Conservation (phyloP, 2,113 vertebrate species). For the Corythornis vintsioides region DNA sequence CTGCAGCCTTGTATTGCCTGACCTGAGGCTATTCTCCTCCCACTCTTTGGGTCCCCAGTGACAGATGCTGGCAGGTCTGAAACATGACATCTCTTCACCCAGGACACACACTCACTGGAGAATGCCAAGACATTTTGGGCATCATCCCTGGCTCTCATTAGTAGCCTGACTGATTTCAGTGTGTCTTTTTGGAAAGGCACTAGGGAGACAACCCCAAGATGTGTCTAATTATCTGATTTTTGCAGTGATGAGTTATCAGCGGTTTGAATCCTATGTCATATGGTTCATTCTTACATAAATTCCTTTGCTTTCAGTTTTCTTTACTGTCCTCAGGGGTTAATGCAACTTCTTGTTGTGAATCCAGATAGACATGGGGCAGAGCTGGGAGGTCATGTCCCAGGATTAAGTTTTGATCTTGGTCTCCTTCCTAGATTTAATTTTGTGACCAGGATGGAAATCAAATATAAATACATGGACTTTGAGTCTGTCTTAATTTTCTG, state of each 20-base stretch:
- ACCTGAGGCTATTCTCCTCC: not conserved
- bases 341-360: not conserved
- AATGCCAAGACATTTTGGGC: not conserved
- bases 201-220: not conserved
- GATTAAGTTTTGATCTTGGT: not conserved
- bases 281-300: not conserved
- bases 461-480: not conserved
- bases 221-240: not conserved
- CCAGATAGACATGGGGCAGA: not conserved
- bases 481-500: not conserved
- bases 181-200: not conserved
- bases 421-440: not conserved
- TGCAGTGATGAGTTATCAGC: not conserved
- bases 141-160: not conserved
- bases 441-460: not conserved
- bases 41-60: not conserved
- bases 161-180: not conserved
- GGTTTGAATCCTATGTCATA: not conserved
- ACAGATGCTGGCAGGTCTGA: not conserved
- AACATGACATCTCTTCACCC: not conserved
- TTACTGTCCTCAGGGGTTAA: not conserved
- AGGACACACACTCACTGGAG: not conserved
- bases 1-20: not conserved
- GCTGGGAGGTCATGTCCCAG: not conserved
- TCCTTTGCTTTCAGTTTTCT: not conserved